Evolutionary conservation across 2,797 vertebrate genomes (phyloP), one percentile per base, ranked within the genome.

Genomic region (Silurus lanzhouensis): DNA sequence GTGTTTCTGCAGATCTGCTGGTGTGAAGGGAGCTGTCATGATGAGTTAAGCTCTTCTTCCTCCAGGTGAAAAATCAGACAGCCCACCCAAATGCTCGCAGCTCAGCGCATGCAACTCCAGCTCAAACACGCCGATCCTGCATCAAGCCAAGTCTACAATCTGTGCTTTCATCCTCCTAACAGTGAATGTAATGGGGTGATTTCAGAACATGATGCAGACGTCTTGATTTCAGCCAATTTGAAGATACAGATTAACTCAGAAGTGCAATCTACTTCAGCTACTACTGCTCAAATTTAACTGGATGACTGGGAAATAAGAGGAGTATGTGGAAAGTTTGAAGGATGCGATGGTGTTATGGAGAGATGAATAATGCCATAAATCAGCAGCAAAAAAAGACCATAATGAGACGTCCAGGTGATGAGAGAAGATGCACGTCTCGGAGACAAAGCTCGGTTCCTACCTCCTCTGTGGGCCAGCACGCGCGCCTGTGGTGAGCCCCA

Each of bases 401-500:
- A 66, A 57, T 70, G 38, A 85, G 61, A 87, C 78, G 67, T 84
- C 25, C 61, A 82, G 81, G 82, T 79, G 70, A 83, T 83, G 71
- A 68, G 57, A 20, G 64, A 58, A 77, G 88, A 83, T 75, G 58
- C 83, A 83, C 67, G 67, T 82, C 78, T 85, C 3, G 12, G 63
- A 87, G 85, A 90, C 88, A 90, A 90, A 89, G 86, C 84, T 89
- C 88, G 91, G 90, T 88, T 94, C 94, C 92, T 96, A 96, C 95
- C 94, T 95, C 93, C 93, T 95, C 86, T 89, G 91, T 84, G 93
- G 91, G 93, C 94, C 94, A 92, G 93, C 91, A 89, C 93, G 93
- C 89, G 95, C 93, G 92, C 95, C 95, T 88, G 93, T 95, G 93
- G 93, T 95, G 93, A 94, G 94, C 93, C 95, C 95, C 95, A 96